Base-by-base conservation (phyloP, 2,797 vertebrate genomes). In the Oreochromis mossambicus region DNA sequence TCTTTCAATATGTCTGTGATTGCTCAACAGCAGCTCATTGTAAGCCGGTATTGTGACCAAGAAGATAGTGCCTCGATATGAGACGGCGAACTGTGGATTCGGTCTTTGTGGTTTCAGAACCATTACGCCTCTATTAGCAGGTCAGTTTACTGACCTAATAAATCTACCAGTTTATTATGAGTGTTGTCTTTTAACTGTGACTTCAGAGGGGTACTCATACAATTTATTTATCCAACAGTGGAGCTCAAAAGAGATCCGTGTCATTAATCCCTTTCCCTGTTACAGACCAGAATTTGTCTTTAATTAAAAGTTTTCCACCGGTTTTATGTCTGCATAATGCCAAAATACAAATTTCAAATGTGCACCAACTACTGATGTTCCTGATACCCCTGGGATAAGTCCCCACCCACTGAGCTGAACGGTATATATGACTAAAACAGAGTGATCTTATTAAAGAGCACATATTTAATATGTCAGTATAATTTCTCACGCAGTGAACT, bases 381-480 rank as follows among this genome's bases (percentile, higher is more conserved):
- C 85, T 21, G 4, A 55, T 84, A 66, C 80, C 26, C n/a, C 41
- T 52, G 70, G 75, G 11, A 81, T 83, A 80, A 82, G 82, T 78
- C 24, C 77, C 43, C n/a, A 4, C 43, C 26, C 68, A 79, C 63
- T 77, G 21, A 46, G 29, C 77, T 32, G 75, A 86, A 83, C 68
- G 32, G 83, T 83, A 87, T 84, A 13, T 87, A 55, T 29, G 55
- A 76, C 61, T 79, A 78, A 86, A 87, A 87, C 34, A 34, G 48
- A 83, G 52, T 61, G 29, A 80, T 79, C 63, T 82, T 76, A 89
- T 90, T 91, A 84, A 88, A 85, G 68, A 63, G 50, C 82, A 81
- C 84, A 52, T 84, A 73, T 87, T 87, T 88, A 89, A 88, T 82
- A 78, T 46, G 56, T 48, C 7, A 4, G 26, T 75, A 63, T 80